Evolutionary conservation across 2,797 vertebrate species (phyloP).

Genomic region (Schizothorax lantsangensis): DNA sequence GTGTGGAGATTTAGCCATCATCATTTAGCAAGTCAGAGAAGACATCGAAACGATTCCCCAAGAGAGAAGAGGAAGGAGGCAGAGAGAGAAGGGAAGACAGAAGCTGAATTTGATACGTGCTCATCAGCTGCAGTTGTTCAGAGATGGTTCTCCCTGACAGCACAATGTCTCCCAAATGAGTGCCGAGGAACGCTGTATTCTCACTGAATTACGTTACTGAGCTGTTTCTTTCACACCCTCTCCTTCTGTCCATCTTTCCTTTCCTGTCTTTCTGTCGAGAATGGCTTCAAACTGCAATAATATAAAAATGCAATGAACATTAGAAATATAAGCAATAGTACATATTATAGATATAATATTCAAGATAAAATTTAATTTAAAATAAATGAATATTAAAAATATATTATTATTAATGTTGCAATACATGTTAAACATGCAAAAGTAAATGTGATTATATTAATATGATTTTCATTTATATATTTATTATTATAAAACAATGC

Average conservation of each 20-base stretch:
- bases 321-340: not conserved
- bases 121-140: conserved; percentile 72
- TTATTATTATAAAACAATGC: not conserved
- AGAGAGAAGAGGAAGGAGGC: conserved; percentile 35
- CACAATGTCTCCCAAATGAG: conserved; percentile 64
- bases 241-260: not conserved
- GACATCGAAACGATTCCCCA: conserved; percentile 73
- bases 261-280: not conserved
- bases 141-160: conserved; percentile 70
- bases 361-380: not conserved
- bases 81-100: conserved; percentile 54
- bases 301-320: too few species aligned
- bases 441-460: not conserved
- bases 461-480: not conserved
- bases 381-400: not conserved
- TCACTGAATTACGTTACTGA: conserved; percentile 51
- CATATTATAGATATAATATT: not conserved
- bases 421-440: not conserved
- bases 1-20: conserved; percentile 79
- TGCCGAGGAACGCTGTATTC: conserved; percentile 38
- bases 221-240: not conserved
- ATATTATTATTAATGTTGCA: not conserved
- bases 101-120: conserved; percentile 68
- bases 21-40: conserved; percentile 77
- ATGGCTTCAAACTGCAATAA: not conserved